Evolutionary conservation across 2,888 invertebrate species (phyloP).

Genomic region (Tachina grossa): DNA sequence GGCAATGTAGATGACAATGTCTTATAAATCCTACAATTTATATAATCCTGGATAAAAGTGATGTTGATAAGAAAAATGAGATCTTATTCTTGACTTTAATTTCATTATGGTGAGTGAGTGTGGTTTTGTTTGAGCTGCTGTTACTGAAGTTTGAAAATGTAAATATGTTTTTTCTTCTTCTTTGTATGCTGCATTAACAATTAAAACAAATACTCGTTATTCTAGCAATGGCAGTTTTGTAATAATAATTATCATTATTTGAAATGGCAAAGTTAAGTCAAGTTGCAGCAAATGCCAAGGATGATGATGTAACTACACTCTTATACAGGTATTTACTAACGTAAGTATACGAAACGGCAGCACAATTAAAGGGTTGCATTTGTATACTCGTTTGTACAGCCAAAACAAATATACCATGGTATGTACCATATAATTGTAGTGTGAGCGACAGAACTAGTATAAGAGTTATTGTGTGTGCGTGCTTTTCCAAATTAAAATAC

Average conservation of each 20-base stretch:
- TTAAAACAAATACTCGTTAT: not conserved
- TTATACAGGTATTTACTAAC: conserved; percentile 30
- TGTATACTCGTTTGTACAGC: no score
- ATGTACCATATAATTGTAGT: no score
- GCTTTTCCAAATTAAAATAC: no score
- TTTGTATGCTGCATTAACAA: not conserved
- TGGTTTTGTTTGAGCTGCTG: conserved; percentile 17
- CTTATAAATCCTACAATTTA: conserved; percentile 10
- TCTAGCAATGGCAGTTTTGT: not conserved
- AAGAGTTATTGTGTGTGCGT: no score
- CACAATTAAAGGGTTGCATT: no score
- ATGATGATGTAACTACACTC: conserved; percentile 39
- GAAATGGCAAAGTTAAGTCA: conserved; percentile 30
- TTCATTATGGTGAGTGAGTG: not conserved
- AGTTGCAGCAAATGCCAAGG: conserved; percentile 49
- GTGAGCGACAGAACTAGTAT: no score
- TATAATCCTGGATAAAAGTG: conserved; percentile 4
- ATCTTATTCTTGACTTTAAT: conserved; percentile 2
- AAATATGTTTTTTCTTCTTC: no score
- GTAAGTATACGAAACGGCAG: not conserved
- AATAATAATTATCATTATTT: conserved; percentile 23
- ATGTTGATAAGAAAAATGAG: not conserved
- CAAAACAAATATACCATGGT: no score
- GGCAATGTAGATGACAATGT: conserved; percentile 2
- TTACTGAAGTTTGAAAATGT: not conserved